Conservation (phyloP, 2,888 invertebrate species). For the Drosophila formosana region DNA sequence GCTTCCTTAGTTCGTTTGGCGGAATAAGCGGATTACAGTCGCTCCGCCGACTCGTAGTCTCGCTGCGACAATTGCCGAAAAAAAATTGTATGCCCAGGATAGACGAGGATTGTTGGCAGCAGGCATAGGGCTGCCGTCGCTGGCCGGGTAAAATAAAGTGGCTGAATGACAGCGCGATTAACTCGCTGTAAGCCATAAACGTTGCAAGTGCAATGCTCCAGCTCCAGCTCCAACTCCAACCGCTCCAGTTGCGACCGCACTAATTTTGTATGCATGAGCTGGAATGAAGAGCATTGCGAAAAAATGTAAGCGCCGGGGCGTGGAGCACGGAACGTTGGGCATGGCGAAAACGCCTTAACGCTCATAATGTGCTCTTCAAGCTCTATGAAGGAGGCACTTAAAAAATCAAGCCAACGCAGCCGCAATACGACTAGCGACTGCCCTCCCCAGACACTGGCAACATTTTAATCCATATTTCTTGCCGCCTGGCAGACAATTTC, state of each 20-base stretch:
- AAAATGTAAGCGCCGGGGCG: conserved; percentile 28
- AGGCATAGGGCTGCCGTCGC: conserved; percentile 21
- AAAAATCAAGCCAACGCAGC: conserved; percentile 73
- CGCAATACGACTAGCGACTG: conserved; percentile 34
- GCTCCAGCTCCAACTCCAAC: neutral
- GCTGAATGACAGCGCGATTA: conserved; percentile 78
- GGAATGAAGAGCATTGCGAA: conserved; percentile 62
- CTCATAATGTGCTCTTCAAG: conserved; percentile 59
- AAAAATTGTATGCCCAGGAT: conserved; percentile 26
- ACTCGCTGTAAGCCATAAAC: conserved; percentile 78
- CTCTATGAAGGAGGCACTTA: conserved; percentile 61
- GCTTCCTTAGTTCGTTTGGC: conserved; percentile 14
- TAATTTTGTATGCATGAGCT: conserved; percentile 82
- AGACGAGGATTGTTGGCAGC: conserved; percentile 32
- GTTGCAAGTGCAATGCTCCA: conserved; percentile 48
- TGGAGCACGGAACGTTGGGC: conserved; percentile 10
- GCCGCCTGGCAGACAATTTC: conserved; percentile 83
- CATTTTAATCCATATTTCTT: conserved; percentile 83
- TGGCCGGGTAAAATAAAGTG: conserved; percentile 53
- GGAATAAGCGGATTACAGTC: conserved; percentile 67
- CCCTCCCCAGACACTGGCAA: conserved; percentile 57
- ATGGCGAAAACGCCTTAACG: conserved; percentile 63
- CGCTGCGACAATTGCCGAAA: conserved; percentile 39
- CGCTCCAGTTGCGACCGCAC: conserved; percentile 39
- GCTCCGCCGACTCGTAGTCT: neutral